These are phyloP conservation scores for Pipistrellus nathusii DNA, from an alignment of 2,797 vertebrate species.

Conservation along the genomic window DNA sequence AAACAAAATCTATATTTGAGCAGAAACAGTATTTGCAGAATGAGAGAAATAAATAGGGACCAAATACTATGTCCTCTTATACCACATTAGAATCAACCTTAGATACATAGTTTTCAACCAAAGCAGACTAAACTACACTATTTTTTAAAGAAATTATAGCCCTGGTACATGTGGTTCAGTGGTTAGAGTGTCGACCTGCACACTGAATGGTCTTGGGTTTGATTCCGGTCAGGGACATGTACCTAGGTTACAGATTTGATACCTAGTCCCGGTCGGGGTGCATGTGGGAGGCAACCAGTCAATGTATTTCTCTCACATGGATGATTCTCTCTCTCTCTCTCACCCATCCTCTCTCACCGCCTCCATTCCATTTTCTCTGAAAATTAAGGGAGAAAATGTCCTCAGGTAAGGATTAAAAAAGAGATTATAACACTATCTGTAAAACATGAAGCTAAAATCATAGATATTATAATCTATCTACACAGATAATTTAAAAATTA, in stretches of 20 bases:
- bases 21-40: neutral
- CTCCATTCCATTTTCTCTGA: too few relatives aligned
- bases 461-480: neutral
- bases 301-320: too few relatives aligned
- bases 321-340: too few relatives aligned
- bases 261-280: too few relatives aligned
- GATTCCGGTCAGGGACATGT: too few relatives aligned
- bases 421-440: neutral
- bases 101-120: neutral
- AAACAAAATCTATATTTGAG: neutral
- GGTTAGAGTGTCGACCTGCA: too few relatives aligned
- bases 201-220: too few relatives aligned
- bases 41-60: neutral
- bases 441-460: neutral
- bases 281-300: too few relatives aligned
- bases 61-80: neutral
- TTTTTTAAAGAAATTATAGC: neutral
- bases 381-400: too few relatives aligned
- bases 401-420: neutral
- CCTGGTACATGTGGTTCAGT: too few relatives aligned
- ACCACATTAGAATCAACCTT: neutral
- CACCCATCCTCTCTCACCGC: too few relatives aligned
- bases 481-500: neutral
- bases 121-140: neutral
- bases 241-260: too few relatives aligned